These are phyloP conservation scores for Hyppa rectilinea DNA, from an alignment of 2,888 invertebrate genomes.

Conservation along the genomic window DNA sequence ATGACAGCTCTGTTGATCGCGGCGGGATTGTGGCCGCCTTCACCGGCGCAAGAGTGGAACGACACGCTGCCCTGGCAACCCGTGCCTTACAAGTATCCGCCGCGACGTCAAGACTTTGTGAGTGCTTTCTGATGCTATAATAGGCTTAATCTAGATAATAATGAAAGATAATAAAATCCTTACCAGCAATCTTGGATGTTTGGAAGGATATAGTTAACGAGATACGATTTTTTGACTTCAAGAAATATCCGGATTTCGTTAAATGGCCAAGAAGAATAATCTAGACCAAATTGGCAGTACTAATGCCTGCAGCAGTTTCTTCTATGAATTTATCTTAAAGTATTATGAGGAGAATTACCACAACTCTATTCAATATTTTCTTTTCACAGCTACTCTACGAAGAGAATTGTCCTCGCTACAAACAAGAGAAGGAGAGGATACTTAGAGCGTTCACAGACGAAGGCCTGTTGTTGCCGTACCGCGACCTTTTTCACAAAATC, in stretches of 20 bases:
- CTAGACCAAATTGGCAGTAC: not conserved
- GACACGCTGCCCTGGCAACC: constrained; percentile 91
- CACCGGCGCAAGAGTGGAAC: constrained; percentile 87
- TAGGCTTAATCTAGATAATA: not conserved
- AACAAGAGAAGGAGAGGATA: constrained; percentile 85
- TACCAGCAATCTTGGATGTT: not conserved
- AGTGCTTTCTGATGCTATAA: constrained; percentile 60
- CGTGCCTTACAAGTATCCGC: constrained; percentile 90
- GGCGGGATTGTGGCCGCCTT: constrained; percentile 93
- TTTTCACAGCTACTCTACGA: constrained; percentile 84
- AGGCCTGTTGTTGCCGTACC: constrained; percentile 83
- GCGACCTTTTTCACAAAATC: constrained; percentile 85
- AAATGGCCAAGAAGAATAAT: not conserved
- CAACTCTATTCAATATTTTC: not conserved
- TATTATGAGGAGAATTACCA: not conserved
- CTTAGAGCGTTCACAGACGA: constrained; percentile 84
- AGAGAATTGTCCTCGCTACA: constrained; percentile 87
- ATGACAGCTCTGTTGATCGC: constrained; percentile 93
- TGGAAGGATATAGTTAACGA: not conserved
- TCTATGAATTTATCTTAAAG: not conserved
- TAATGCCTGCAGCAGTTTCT: not conserved
- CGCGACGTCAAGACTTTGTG: constrained; percentile 83
- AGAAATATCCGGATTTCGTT: not conserved
- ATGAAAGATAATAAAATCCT: not conserved
- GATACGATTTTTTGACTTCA: not conserved